Conservation (phyloP, 2,113 vertebrate species). For the Apus apus region DNA sequence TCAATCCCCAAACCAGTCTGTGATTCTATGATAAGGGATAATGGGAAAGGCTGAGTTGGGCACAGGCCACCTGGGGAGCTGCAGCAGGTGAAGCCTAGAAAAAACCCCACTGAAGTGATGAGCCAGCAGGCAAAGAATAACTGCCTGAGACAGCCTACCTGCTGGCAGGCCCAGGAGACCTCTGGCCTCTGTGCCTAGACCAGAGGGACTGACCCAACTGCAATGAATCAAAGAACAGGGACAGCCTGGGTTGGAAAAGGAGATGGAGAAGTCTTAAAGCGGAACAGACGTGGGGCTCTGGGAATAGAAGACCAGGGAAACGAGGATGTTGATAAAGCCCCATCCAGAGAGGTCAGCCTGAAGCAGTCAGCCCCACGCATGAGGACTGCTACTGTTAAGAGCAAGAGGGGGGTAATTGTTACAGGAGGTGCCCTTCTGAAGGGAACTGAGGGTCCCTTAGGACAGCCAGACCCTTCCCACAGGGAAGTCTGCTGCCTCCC, state of each 20-base stretch:
- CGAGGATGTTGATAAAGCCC: no score
- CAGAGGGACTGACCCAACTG: neutral
- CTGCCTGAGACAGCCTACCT: neutral
- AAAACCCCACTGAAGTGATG: neutral
- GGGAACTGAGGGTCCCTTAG: no score
- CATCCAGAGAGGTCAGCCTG: no score
- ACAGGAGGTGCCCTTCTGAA: no score
- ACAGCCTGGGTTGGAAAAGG: neutral
- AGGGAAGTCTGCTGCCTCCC: no score
- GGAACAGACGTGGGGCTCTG: no score
- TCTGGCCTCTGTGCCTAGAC: neutral
- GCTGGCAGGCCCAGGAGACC: neutral
- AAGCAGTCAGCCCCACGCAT: no score
- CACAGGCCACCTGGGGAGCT: neutral
- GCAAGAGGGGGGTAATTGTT: no score
- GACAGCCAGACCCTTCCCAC: no score
- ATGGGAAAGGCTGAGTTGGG: neutral
- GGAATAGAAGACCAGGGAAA: no score
- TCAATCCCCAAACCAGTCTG: no score
- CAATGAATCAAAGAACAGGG: neutral
- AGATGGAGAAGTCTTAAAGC: fast-evolving
- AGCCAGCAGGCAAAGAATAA: neutral
- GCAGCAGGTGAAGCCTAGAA: neutral
- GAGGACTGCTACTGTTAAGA: no score
- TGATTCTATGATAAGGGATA: neutral